Conservation (phyloP, 1,140 invertebrate genomes). For the Bombus picipes region DNA sequence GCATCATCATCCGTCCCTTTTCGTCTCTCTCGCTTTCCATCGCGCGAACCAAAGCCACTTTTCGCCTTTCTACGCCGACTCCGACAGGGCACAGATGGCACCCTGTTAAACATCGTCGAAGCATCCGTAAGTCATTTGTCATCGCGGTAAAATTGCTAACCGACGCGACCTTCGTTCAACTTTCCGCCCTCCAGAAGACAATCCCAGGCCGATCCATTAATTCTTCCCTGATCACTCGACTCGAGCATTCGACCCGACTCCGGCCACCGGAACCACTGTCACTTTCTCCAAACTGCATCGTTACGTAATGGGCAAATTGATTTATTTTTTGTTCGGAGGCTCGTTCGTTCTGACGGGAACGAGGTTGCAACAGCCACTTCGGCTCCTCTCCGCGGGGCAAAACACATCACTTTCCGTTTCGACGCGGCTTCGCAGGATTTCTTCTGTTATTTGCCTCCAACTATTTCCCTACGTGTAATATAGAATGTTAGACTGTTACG, state of each 20-base stretch:
- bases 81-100: slow-evolving; percentile 65
- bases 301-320: slow-evolving; percentile 28
- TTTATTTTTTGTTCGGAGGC: slow-evolving; percentile 1
- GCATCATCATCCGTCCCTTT: slow-evolving; percentile 64
- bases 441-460: background rate
- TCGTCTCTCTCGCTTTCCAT: slow-evolving; percentile 60
- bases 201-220: slow-evolving; percentile 62
- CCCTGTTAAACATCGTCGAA: slow-evolving; percentile 67
- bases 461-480: background rate
- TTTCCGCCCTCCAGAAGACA: slow-evolving; percentile 58
- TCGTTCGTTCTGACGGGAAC: background rate
- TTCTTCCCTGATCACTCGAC: slow-evolving; percentile 54
- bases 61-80: slow-evolving; percentile 62
- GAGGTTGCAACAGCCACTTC: background rate
- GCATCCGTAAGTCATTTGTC: slow-evolving; percentile 68
- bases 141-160: slow-evolving; percentile 66
- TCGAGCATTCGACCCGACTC: slow-evolving; percentile 36
- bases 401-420: slow-evolving; percentile 23
- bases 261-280: slow-evolving; percentile 14
- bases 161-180: slow-evolving; percentile 50
- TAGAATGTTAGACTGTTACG: background rate
- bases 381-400: background rate
- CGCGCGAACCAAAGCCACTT: slow-evolving; percentile 49
- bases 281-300: slow-evolving; percentile 31
- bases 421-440: background rate